phyloP scores from a whole-genome alignment of 2,113 vertebrate species.

The Campylorhamphus procurvoides region DNA sequence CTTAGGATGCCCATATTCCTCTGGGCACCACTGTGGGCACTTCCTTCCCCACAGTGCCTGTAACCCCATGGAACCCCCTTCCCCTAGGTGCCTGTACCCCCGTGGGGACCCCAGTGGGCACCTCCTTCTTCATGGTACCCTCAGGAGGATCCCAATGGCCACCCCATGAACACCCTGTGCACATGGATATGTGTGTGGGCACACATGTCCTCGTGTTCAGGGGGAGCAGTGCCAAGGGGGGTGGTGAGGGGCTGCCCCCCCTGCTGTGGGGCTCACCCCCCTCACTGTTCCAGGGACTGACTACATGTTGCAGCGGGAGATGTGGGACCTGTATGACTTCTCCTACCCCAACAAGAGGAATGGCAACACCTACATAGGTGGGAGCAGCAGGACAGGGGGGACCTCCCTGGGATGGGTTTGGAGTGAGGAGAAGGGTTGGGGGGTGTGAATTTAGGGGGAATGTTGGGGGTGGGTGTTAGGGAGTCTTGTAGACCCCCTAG shows the following conservation, averaged over 20 bases:
- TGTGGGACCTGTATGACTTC: conserved; percentile 75
- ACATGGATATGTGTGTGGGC: background rate
- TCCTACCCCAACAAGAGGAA: conserved; percentile 60
- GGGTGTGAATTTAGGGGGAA: background rate
- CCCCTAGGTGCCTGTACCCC: background rate
- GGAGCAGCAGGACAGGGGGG: background rate
- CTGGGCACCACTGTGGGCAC: background rate
- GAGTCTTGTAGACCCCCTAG: no score
- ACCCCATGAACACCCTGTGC: no score
- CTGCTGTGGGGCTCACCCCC: fast-evolving
- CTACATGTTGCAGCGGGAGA: conserved; percentile 73
- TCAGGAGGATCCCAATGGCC: background rate
- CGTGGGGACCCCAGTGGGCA: background rate
- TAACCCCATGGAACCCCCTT: background rate
- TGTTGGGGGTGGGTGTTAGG: background rate
- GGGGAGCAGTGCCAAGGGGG: background rate
- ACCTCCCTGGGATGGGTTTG: no score
- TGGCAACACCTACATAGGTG: conserved; percentile 76
- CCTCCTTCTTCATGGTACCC: no score
- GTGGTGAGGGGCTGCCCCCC: background rate
- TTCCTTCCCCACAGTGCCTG: background rate
- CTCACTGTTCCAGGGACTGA: conserved; percentile 33
- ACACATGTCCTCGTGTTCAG: background rate
- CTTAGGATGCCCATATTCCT: background rate
- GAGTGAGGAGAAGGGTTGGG: background rate